phyloP scores from a whole-genome alignment of 2,888 invertebrate species.

The Pinctada fucata region DNA sequence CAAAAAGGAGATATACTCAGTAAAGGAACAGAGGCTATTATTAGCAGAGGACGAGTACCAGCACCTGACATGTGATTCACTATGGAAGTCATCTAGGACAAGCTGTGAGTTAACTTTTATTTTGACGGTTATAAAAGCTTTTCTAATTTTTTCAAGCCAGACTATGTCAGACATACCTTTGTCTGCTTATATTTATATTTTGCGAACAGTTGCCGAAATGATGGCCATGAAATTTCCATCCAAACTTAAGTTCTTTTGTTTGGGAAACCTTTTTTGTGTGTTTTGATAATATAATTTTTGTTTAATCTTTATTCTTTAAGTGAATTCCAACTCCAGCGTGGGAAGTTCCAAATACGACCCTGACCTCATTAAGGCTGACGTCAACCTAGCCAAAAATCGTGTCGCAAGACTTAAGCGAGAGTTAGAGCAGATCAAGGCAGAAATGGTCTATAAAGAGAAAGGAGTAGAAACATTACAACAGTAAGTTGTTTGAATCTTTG shows the following conservation, averaged over 20 bases:
- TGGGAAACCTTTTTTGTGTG: background rate
- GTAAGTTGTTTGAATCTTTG: constrained; percentile 80
- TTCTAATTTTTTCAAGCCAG: background rate
- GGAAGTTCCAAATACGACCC: constrained; percentile 94
- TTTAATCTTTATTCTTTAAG: constrained; percentile 52
- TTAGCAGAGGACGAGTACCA: constrained; percentile 97
- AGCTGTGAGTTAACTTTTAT: constrained; percentile 85
- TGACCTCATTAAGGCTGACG: constrained; percentile 93
- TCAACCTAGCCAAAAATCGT: constrained; percentile 91
- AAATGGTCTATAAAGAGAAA: constrained; percentile 93
- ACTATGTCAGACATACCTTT: background rate
- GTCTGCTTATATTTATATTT: background rate
- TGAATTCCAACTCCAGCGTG: constrained; percentile 73
- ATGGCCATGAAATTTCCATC: background rate
- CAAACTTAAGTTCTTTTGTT: background rate
- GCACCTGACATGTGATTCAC: constrained; percentile 86
- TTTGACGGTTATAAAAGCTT: background rate
- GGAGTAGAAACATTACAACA: constrained; percentile 94
- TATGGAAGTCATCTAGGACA: constrained; percentile 90
- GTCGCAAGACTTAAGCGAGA: constrained; percentile 93
- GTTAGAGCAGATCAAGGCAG: constrained; percentile 92
- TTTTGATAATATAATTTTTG: background rate
- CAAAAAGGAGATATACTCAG: constrained; percentile 96
- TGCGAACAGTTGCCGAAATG: background rate
- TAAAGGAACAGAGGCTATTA: constrained; percentile 94